Conservation (phyloP, 2,113 vertebrate genomes). For the Patagioenas fasciata region DNA sequence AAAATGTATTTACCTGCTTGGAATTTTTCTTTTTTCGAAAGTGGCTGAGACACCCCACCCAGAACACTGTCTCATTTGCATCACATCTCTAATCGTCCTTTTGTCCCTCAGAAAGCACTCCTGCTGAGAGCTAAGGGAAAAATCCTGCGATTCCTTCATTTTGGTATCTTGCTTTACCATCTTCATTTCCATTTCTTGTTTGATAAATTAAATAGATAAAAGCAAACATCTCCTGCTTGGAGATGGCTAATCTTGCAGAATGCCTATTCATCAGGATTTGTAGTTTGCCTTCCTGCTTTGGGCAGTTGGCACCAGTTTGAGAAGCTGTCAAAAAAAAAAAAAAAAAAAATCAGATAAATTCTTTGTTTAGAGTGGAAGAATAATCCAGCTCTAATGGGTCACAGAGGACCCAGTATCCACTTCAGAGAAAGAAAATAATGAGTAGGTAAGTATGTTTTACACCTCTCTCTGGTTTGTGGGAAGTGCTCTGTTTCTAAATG, state of each 20-base stretch:
- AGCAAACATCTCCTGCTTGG: conserved; percentile 1
- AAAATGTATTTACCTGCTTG: conserved; percentile 35
- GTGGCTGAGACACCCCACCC: conserved; percentile 1
- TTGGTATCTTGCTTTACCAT: conserved; percentile 53
- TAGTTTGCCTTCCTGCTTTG: conserved; percentile 18
- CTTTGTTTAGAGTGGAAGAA: conserved; percentile 24
- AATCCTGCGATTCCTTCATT: conserved; percentile 5
- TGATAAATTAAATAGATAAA: conserved; percentile 68
- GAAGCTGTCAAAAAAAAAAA: not conserved
- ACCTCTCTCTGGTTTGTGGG: conserved; percentile 9
- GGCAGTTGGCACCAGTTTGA: conserved; percentile 13
- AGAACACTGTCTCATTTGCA: conserved; percentile 22
- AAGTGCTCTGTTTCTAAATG: conserved; percentile 40
- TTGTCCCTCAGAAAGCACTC: conserved; percentile 47
- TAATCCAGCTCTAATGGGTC: conserved; percentile 45
- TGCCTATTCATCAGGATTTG: conserved; percentile 63
- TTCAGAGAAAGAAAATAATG: conserved; percentile 44
- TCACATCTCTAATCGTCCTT: conserved; percentile 28
- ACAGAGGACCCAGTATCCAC: conserved; percentile 31
- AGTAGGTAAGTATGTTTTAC: conserved; percentile 48
- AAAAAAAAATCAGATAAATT: not conserved
- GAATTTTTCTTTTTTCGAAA: conserved; percentile 21
- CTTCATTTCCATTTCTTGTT: conserved; percentile 59
- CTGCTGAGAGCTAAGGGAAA: conserved; percentile 18
- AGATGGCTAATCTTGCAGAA: conserved; percentile 51